phyloP scores from a whole-genome alignment of 2,888 invertebrate genomes.

The Corythucha ciliata region DNA sequence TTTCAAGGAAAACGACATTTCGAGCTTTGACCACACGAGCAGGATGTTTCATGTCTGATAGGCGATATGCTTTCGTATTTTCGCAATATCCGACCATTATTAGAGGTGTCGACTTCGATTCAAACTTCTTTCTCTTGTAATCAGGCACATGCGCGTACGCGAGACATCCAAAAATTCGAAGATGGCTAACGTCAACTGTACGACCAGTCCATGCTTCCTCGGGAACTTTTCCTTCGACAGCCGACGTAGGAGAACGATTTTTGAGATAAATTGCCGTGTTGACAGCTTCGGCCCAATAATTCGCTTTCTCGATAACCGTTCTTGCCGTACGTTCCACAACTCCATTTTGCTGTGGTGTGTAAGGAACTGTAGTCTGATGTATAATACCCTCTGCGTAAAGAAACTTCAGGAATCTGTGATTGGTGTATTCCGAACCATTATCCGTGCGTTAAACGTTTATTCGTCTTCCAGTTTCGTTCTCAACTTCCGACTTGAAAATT shows the following conservation, averaged over 20 bases:
- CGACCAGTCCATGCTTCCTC: slow-evolving; percentile 21
- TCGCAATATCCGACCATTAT: slow-evolving; percentile 24
- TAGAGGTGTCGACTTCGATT: slow-evolving; percentile 12
- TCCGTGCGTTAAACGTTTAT: slow-evolving; percentile 33
- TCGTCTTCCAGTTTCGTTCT: slow-evolving; percentile 33
- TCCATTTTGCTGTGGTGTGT: slow-evolving; percentile 22
- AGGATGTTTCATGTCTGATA: too few species aligned
- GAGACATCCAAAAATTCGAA: slow-evolving; percentile 26
- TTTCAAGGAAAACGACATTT: too few species aligned
- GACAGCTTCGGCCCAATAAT: slow-evolving; percentile 38
- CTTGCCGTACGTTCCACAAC: too few species aligned
- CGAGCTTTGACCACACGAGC: too few species aligned
- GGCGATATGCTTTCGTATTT: slow-evolving; percentile 18
- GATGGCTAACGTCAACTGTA: slow-evolving; percentile 18
- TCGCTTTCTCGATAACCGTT: too few species aligned
- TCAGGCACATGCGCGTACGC: slow-evolving; percentile 7
- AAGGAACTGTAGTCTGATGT: slow-evolving; percentile 23
- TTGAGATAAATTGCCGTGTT: slow-evolving; percentile 37
- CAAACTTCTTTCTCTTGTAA: slow-evolving; percentile 14
- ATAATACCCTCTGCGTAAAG: slow-evolving; percentile 15
- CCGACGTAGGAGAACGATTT: slow-evolving; percentile 34
- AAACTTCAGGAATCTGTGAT: slow-evolving; percentile 10
- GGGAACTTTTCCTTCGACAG: slow-evolving; percentile 17
- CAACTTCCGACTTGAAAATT: slow-evolving; percentile 36
- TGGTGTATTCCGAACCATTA: slow-evolving; percentile 21